Percentiles rank a stretch among this genome's conserved stretches.
Evolutionary conservation across 2,888 invertebrate species (phyloP).

Genomic region (Unio delphinus): DNA sequence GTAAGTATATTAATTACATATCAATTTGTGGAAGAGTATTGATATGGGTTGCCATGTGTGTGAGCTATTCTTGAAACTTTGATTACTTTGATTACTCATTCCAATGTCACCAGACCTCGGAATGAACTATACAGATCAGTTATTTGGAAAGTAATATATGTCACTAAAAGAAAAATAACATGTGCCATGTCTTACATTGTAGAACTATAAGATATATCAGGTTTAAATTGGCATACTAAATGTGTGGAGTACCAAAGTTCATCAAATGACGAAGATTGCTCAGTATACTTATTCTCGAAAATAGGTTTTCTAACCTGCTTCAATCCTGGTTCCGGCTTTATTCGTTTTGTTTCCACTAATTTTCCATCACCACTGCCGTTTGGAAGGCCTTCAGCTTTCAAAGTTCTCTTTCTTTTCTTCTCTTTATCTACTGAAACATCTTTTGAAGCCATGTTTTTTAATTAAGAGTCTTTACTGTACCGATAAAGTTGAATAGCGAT

Average conservation of each 20-base stretch:
- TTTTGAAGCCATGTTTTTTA: conserved; percentile 8
- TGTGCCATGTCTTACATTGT: no score
- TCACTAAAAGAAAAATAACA: no score
- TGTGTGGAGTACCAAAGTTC: not conserved
- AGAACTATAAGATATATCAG: no score
- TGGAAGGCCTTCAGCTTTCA: conserved; percentile 31
- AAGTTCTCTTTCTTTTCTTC: conserved; percentile 43
- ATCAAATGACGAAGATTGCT: not conserved
- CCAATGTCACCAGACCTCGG: no score
- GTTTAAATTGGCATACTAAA: not conserved
- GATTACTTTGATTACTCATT: no score
- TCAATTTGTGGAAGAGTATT: no score
- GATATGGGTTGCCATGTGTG: no score
- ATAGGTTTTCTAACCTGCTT: not conserved
- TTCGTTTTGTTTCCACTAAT: conserved; percentile 32
- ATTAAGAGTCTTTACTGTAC: not conserved
- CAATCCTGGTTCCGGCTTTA: conserved; percentile 28
- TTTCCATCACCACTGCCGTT: conserved; percentile 18
- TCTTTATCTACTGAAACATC: conserved; percentile 19
- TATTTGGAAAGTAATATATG: no score
- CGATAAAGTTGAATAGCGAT: not conserved
- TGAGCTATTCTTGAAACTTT: no score
- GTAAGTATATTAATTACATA: no score
- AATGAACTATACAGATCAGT: no score
- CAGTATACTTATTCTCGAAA: not conserved